These are phyloP conservation scores for Drosophila algonquin DNA, from an alignment of 2,888 invertebrate species.

Conservation along the genomic window DNA sequence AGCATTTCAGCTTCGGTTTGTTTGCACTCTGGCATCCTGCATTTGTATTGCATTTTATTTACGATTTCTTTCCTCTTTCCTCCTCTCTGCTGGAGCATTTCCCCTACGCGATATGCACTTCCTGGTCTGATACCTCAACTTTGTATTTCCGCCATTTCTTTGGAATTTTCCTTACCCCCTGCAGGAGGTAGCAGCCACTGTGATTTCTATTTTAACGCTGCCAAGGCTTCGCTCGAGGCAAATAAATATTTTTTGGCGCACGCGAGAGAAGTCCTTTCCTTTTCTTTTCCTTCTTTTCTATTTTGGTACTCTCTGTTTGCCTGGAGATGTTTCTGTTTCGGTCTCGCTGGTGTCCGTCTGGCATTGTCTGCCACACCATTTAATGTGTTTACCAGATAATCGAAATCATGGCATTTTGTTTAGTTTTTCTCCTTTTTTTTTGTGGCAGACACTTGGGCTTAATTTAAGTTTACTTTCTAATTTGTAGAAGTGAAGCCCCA, in stretches of 20 bases:
- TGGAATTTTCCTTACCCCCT: conserved; percentile 55
- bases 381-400: conserved; percentile 78
- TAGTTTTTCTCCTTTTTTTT: conserved; percentile 15
- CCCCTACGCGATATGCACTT: conserved; percentile 72
- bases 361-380: conserved; percentile 74
- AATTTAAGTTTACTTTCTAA: conserved; percentile 7
- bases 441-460: conserved; percentile 17
- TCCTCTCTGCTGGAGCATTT: conserved; percentile 44
- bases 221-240: conserved; percentile 60
- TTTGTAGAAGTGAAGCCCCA: neutral
- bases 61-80: conserved; percentile 45
- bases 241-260: conserved; percentile 71
- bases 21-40: conserved; percentile 58
- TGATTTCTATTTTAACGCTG: conserved; percentile 75
- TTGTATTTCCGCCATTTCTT: conserved; percentile 77
- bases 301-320: conserved; percentile 1
- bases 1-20: conserved; percentile 53
- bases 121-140: conserved; percentile 77
- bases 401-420: conserved; percentile 58
- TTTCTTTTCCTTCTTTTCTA: conserved; percentile 8
- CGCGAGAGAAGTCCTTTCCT: conserved; percentile 55
- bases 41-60: conserved; percentile 77
- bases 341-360: conserved; percentile 45
- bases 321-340: conserved; percentile 28
- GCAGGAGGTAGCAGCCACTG: conserved; percentile 19